These are phyloP conservation scores for Rhombomys opimus DNA, from an alignment of 2,113 vertebrate species.

Conservation along the genomic window DNA sequence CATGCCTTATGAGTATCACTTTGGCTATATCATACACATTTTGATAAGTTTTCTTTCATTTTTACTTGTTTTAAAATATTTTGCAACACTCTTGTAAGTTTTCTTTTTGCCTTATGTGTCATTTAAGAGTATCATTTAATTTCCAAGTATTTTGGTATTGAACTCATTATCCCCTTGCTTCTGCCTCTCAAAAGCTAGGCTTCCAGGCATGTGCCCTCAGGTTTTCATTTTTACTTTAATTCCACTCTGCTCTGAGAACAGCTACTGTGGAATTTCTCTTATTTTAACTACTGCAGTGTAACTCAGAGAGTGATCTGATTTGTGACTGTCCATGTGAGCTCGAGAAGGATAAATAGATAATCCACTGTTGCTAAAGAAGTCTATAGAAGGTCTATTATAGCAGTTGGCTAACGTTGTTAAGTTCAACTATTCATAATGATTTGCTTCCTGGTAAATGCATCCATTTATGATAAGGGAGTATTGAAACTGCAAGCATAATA, in stretches of 20 bases:
- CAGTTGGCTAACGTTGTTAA: not conserved
- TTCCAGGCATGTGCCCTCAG: not conserved
- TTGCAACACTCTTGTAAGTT: slow-evolving; percentile 12
- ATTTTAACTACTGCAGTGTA: not conserved
- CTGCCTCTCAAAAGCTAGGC: not conserved
- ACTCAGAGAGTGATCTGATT: not conserved
- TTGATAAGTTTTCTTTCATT: not conserved
- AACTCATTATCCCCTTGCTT: not conserved
- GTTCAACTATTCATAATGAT: slow-evolving; percentile 22
- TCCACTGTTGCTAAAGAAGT: not conserved
- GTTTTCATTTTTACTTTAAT: slow-evolving; percentile 9
- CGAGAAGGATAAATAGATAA: not conserved
- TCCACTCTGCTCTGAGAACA: not conserved
- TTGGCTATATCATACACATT: not conserved
- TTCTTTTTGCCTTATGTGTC: not conserved
- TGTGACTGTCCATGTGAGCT: not conserved
- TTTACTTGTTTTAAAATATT: slow-evolving; percentile 20
- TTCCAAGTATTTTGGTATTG: not conserved
- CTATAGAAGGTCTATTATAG: not conserved
- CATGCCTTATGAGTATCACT: not conserved
- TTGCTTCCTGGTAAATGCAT: slow-evolving; percentile 4
- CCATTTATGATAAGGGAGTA: not conserved
- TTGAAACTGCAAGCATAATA: not conserved
- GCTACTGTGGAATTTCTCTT: not conserved
- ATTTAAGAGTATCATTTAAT: slow-evolving; percentile 11